Conservation (phyloP, 2,113 vertebrate genomes). For the Ictalurus furcatus region DNA sequence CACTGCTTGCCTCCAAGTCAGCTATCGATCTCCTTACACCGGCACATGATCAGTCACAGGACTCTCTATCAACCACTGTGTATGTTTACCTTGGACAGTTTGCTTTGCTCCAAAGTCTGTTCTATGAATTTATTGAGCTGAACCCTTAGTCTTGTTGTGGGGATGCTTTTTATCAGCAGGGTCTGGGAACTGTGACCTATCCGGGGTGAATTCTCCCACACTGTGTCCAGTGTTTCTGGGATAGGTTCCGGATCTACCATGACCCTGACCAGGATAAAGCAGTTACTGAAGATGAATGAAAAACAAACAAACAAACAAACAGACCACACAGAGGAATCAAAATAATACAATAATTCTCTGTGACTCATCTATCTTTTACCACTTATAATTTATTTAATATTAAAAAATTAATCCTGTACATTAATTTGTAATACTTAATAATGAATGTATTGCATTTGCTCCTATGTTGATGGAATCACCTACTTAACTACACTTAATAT, state of each 20-base stretch:
- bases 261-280: too few species aligned
- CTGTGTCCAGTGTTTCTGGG: neutral
- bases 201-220: neutral
- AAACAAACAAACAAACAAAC: neutral
- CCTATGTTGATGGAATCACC: neutral
- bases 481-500: neutral
- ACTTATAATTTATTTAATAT: neutral
- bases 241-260: too few species aligned
- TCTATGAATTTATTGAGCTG: neutral
- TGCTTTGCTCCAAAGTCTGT: neutral
- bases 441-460: neutral
- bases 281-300: neutral
- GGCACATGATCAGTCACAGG: neutral
- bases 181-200: neutral
- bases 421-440: neutral
- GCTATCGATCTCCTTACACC: neutral
- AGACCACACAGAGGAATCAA: neutral
- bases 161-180: neutral
- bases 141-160: neutral
- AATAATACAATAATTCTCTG: neutral
- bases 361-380: neutral
- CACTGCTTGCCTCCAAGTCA: neutral
- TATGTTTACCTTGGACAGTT: neutral
- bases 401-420: neutral
- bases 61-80: neutral